Evolutionary conservation across 2,113 vertebrate genomes (phyloP).

Genomic region (Actenoides hombroni): DNA sequence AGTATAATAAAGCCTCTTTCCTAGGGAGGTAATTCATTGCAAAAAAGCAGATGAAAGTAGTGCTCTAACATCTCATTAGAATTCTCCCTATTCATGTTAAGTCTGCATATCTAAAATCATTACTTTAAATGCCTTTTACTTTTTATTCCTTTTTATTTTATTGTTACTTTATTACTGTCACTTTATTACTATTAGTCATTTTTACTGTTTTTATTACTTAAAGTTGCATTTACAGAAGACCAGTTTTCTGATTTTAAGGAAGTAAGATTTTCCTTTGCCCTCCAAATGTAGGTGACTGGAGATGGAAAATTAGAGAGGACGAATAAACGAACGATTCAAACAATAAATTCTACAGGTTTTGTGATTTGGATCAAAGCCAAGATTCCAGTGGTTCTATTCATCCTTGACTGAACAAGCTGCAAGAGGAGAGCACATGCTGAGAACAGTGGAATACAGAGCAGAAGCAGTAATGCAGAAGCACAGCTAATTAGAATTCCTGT

Average conservation of each 20-base stretch:
- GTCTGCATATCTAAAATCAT: slow-evolving; percentile 15
- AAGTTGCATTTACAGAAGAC: background rate
- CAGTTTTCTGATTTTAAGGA: background rate
- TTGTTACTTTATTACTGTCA: background rate
- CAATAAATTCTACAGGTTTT: slow-evolving; percentile 21
- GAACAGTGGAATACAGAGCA: slow-evolving; percentile 45
- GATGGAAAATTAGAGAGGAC: background rate
- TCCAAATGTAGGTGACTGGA: background rate
- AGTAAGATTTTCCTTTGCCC: background rate
- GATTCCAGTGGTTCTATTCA: slow-evolving; percentile 35
- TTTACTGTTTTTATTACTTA: background rate
- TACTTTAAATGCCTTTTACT: background rate
- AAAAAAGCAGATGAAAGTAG: background rate
- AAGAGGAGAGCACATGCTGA: slow-evolving; percentile 39
- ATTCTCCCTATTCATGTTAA: background rate
- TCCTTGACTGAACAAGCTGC: slow-evolving; percentile 55
- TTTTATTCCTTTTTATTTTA: slow-evolving; percentile 14
- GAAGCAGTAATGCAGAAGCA: slow-evolving; percentile 50
- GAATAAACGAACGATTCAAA: slow-evolving; percentile 34
- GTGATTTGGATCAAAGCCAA: slow-evolving; percentile 18
- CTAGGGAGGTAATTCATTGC: slow-evolving; percentile 1
- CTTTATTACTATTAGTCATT: slow-evolving; percentile 10
- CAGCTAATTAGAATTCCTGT: slow-evolving; percentile 69
- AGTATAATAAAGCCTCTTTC: background rate
- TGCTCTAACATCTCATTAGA: slow-evolving; percentile 23